Percentiles rank a stretch among this genome's conserved stretches.
Conservation (phyloP, 2,888 invertebrate species). For the Crioceris asparagi region DNA sequence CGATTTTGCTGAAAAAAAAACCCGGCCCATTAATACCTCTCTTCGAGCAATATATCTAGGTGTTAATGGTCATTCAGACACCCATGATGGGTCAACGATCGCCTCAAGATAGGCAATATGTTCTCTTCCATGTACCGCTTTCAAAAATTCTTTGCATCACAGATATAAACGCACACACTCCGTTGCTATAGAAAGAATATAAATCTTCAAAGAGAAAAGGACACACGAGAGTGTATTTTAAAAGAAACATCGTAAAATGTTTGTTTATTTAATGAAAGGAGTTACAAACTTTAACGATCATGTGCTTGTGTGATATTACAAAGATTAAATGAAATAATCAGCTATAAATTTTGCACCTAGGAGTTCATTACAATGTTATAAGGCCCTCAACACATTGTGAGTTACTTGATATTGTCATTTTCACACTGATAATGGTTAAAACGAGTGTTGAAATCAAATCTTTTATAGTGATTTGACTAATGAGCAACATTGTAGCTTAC, state of each 20-base stretch:
- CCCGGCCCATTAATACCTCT: neutral
- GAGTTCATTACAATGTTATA: too few species aligned
- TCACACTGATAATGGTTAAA: too few species aligned
- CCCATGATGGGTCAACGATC: conserved; percentile 10
- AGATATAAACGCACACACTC: conserved; percentile 7
- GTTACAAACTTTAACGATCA: conserved; percentile 11
- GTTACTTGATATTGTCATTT: neutral
- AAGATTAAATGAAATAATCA: conserved; percentile 11
- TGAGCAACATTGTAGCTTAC: too few species aligned
- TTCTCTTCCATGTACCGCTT: conserved; percentile 5
- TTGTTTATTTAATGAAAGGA: conserved; percentile 10
- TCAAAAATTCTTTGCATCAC: conserved; percentile 7
- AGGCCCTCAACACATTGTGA: neutral
- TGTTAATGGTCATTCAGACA: conserved; percentile 9
- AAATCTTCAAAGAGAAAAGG: conserved; percentile 11
- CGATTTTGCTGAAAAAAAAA: too few species aligned
- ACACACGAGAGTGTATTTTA: too few species aligned
- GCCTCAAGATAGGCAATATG: conserved; percentile 6
- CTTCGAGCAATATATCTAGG: conserved; percentile 6
- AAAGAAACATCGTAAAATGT: conserved; percentile 11
- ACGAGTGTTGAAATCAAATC: too few species aligned
- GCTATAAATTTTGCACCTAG: conserved; percentile 8
- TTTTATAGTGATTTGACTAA: too few species aligned
- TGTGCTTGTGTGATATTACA: conserved; percentile 8
- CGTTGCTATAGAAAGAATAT: conserved; percentile 7